These are phyloP conservation scores for Elysia chlorotica DNA, from an alignment of 1,140 invertebrate species.

Conservation along the genomic window DNA sequence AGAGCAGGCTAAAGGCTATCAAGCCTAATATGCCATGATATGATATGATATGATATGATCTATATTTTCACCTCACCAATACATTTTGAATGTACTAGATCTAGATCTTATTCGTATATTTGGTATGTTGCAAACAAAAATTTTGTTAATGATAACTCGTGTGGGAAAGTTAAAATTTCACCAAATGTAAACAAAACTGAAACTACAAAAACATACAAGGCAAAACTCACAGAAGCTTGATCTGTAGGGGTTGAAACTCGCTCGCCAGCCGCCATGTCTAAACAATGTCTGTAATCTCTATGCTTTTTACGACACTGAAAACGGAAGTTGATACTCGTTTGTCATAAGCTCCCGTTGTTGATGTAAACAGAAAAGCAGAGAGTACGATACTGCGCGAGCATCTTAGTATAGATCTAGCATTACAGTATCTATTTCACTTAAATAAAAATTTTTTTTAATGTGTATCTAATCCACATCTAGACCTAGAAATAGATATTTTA, in stretches of 20 bases:
- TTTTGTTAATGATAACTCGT: not conserved
- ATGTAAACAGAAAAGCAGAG: not conserved
- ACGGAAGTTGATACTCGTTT: not conserved
- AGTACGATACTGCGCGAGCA: not conserved
- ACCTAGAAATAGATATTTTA: no score
- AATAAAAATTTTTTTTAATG: no score
- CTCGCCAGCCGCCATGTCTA: slow-evolving; percentile 14
- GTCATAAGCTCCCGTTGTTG: not conserved
- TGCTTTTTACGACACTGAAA: not conserved
- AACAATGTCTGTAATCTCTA: slow-evolving; percentile 2
- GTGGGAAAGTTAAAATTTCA: not conserved
- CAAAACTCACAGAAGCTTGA: no score
- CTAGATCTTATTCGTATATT: not conserved
- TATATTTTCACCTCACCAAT: not conserved
- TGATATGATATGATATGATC: no score
- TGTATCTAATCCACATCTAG: no score
- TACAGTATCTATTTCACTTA: no score
- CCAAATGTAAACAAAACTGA: slow-evolving; percentile 1
- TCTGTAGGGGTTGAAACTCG: slow-evolving; percentile 7
- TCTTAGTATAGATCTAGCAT: no score
- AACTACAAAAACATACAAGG: no score
- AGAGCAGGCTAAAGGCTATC: no score
- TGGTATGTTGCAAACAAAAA: not conserved
- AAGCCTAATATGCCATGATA: no score
- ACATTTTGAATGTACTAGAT: not conserved